Evolutionary conservation across 2,113 vertebrate species (phyloP).

Genomic region (Regulus satrapa): DNA sequence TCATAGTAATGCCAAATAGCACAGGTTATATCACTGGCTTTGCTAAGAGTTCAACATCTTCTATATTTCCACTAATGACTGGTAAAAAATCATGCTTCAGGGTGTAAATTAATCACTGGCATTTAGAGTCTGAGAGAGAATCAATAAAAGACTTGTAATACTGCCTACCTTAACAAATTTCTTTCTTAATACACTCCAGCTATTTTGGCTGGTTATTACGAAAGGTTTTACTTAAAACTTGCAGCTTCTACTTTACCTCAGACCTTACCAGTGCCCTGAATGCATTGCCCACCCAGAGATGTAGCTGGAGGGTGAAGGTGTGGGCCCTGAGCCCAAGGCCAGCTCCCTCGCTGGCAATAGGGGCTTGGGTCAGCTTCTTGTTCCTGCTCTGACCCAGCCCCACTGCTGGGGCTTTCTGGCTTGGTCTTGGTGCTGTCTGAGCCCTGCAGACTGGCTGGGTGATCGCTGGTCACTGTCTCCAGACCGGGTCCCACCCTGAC

Average conservation of each 20-base stretch:
- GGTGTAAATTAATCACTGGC: background rate
- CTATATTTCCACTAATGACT: background rate
- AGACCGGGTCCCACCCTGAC: fast-evolving
- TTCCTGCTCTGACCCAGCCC: background rate
- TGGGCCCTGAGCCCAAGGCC: background rate
- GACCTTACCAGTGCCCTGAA: background rate
- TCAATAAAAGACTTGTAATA: background rate
- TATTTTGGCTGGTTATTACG: background rate
- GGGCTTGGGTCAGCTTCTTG: background rate
- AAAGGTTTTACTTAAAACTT: background rate
- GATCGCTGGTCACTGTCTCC: no score
- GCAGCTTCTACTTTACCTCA: background rate
- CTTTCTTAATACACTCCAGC: background rate
- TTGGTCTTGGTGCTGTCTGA: background rate
- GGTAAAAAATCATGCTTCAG: background rate
- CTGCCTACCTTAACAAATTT: background rate
- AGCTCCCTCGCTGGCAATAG: background rate
- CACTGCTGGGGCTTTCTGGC: background rate
- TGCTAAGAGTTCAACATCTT: background rate
- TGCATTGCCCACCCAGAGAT: background rate
- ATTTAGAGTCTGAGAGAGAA: background rate
- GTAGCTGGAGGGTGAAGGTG: fast-evolving
- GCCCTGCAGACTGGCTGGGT: background rate
- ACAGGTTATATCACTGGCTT: background rate
- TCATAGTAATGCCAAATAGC: background rate